These are phyloP conservation scores for Dryoscopus gambensis DNA, from an alignment of 2,113 vertebrate species.

Conservation along the genomic window DNA sequence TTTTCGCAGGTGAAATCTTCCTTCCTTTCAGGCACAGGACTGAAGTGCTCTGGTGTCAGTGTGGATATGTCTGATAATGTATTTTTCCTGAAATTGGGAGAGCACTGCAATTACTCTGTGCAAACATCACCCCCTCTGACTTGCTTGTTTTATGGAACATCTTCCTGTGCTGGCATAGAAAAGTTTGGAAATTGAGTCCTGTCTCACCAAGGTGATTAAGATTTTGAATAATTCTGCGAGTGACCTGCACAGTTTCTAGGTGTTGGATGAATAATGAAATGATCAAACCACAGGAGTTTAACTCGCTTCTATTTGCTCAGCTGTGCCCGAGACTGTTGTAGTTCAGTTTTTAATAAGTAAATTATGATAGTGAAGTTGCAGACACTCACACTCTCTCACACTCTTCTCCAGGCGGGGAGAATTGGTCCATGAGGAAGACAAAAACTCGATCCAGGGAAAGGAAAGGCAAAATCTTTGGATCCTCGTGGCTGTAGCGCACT, in stretches of 20 bases:
- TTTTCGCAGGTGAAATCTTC: not conserved
- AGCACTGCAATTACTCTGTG: not conserved
- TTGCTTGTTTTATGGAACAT: not conserved
- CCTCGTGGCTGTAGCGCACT: rapidly evolving
- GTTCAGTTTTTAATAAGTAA: not conserved
- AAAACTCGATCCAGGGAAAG: not conserved
- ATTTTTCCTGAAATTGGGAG: not conserved
- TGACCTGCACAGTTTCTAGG: not conserved
- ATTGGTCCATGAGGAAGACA: not conserved
- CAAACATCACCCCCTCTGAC: not conserved
- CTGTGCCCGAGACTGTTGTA: not conserved
- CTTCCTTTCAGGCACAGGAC: not conserved
- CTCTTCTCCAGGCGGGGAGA: not conserved
- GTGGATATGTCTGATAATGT: not conserved
- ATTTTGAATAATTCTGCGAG: not conserved
- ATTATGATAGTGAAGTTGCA: not conserved
- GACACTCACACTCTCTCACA: not conserved
- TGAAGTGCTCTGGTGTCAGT: not conserved
- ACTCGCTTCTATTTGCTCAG: not conserved
- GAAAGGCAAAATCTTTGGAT: not conserved
- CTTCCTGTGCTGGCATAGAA: not conserved
- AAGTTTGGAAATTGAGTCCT: not conserved
- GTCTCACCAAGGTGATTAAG: not conserved
- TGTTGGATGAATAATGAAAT: not conserved
- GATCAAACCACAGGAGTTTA: not conserved